Base-by-base conservation (phyloP, 2,113 vertebrate genomes). In the Indicator maculatus region DNA sequence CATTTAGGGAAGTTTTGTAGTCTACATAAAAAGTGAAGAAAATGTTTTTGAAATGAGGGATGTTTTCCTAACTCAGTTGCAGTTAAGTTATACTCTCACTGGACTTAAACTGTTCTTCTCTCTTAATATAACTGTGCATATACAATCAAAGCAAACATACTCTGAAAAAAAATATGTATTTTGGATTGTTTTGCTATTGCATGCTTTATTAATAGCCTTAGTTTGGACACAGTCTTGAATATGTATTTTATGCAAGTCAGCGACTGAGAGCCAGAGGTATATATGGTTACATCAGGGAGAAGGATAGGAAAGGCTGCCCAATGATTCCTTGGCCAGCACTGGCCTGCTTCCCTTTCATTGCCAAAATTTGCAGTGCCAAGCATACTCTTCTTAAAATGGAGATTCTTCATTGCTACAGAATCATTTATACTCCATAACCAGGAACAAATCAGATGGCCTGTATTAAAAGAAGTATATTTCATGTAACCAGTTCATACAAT, bases 321-420 rank as follows among this genome's bases (percentile, higher is more conserved):
- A 23, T 38, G 20, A 72, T 90, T 64, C 52, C 45, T 84, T 10
- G 23, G 83, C 93, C 83, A 21, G 88, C 11, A 39, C 67, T 65
- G 86, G 24, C 63, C 86, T 15, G 18, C 31, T n/a, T 89, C 93
- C 61, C 41, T 7, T 91, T 85, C 81, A 59, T 95, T 93, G 89
- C 53, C 90, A 78, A 93, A 59, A 31, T 80, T 85, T 64, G 50
- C 64, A 61, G 69, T 93, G 45, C 30, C 0, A 6, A 92, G 79
- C 30, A 50, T 93, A 14, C 66, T 88, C 39, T 93, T 95, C 96
- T 98, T 96, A 94, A 98, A 98, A 97, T 94, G 95, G 96, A 93
- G 85, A 91, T 80, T 71, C 60, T 50, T 89, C 93, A 90, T 70
- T 86, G 77, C 84, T 58, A 30, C 60, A 72, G 86, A 79, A 52